Percentiles rank a stretch among this genome's conserved stretches.
phyloP scores from a whole-genome alignment of 2,888 invertebrate species.

The Ectropis crepuscularia region DNA sequence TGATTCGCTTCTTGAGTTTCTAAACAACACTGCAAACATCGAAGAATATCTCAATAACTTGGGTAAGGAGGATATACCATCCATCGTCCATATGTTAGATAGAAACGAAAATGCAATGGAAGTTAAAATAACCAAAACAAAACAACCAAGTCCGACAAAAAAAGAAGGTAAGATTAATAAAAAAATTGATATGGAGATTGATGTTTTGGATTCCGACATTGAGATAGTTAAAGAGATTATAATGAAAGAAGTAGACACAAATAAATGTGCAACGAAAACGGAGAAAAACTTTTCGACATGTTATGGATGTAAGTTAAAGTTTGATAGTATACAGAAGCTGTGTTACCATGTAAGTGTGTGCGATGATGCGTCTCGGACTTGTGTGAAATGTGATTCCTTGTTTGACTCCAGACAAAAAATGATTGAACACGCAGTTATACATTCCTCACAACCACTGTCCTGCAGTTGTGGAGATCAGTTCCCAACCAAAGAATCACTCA shows the following conservation, averaged over 20 bases:
- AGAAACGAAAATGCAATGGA: constrained; percentile 64
- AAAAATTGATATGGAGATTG: constrained; percentile 70
- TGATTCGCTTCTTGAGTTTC: constrained; percentile 76
- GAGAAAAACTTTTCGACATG: constrained; percentile 60
- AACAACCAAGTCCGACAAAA: constrained; percentile 68
- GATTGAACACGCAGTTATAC: constrained; percentile 65
- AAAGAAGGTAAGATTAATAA: constrained; percentile 55
- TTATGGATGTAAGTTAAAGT: constrained; percentile 70
- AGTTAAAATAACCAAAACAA: constrained; percentile 54
- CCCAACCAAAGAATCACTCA: constrained; percentile 57
- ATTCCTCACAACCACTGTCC: constrained; percentile 50
- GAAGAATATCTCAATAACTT: constrained; percentile 76
- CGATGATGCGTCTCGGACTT: constrained; percentile 68
- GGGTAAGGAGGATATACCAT: constrained; percentile 78
- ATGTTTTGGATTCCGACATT: constrained; percentile 71
- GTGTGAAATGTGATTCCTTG: constrained; percentile 65
- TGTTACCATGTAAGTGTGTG: constrained; percentile 72
- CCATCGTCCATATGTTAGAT: constrained; percentile 75
- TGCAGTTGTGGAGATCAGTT: constrained; percentile 70
- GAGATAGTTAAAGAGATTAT: constrained; percentile 70
- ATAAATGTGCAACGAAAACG: constrained; percentile 37
- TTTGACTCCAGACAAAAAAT: constrained; percentile 75
- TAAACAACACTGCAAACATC: constrained; percentile 78
- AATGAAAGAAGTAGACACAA: constrained; percentile 60
- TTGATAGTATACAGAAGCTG: constrained; percentile 63